Evolutionary conservation across 2,888 invertebrate genomes (phyloP), one percentile per base, ranked within the genome.

Genomic region (Cryptocephalus primarius): DNA sequence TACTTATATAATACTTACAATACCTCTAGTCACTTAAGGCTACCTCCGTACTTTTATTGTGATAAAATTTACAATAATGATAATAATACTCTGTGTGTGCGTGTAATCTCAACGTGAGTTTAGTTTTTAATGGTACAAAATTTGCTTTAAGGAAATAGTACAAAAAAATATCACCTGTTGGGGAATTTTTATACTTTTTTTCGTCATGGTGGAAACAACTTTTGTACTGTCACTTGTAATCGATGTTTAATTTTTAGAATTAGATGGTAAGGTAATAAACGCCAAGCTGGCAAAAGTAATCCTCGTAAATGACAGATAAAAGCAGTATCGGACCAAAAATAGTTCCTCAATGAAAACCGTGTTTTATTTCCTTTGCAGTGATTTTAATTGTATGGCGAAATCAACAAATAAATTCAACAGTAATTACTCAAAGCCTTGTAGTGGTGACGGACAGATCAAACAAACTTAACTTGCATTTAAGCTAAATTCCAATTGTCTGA

Each of bases 11-110:
- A 22, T 22, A 22, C 2, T 22, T 22, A 22, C 22, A 22, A 22
- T 22, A 22, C 22, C 22, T 44, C 54, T 56, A 57, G 57, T 56
- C 55, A 53, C 51, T 50, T 53, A 42, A 48, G 52, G 54, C 58
- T 58, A 58, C 58, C 58, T 58, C 58, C 55, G 46, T 47, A 48
- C 49, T 54, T 48, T 51, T 50, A 54, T 50, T 56, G 56, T 56
- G 58, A 56, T 58, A 56, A 53, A 51, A 22, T 4, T 22, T 43
- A n/a, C n/a, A 4, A 22, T 6, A 22, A 22, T 22, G 6, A 22
- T 22, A 22, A 22, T 22, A 45, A 38, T 36, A 2, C 11, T 22
- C 22, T 22, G 11, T 39, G 32, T 36, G 22, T 43, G 44, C 39
- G 42, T 48, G 13, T 36, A 33, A 44, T 13, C 44, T 41, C 47